These are phyloP conservation scores for Donacobius atricapilla DNA, from an alignment of 2,113 vertebrate genomes.

Conservation along the genomic window DNA sequence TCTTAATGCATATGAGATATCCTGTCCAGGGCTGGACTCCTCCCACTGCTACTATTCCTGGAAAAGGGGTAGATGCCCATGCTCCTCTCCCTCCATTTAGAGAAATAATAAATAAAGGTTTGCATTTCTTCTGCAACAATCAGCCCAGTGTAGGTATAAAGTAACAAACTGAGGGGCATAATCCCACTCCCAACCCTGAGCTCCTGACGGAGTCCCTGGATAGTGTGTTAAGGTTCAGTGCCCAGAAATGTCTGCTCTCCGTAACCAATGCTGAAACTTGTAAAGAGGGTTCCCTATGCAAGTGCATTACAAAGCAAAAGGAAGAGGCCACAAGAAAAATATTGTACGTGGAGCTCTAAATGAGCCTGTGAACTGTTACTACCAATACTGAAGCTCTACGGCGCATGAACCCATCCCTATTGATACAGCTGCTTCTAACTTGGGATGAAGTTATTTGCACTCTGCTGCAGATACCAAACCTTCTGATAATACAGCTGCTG, in stretches of 20 bases:
- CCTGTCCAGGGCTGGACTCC: not conserved
- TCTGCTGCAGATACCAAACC: not conserved
- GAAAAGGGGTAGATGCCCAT: not conserved
- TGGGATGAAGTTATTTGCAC: not conserved
- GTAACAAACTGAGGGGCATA: accelerated
- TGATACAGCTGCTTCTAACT: not conserved
- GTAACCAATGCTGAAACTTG: not conserved
- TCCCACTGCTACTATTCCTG: not conserved
- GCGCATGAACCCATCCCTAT: not conserved
- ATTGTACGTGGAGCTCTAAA: not conserved
- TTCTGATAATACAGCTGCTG: not conserved
- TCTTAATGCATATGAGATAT: accelerated
- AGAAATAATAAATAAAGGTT: not conserved
- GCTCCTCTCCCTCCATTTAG: not conserved
- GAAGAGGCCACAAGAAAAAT: accelerated
- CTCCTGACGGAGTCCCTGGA: not conserved
- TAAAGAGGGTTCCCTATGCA: not conserved
- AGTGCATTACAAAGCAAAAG: not conserved
- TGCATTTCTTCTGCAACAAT: not conserved
- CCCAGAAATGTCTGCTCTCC: not conserved
- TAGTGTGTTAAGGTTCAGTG: accelerated
- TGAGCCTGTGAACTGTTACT: not conserved
- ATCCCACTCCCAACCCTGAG: not conserved
- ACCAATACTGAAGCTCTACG: not conserved
- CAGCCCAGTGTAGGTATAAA: not conserved